Evolutionary conservation across 2,113 vertebrate species (phyloP).

Genomic region (Tachysurus fulvidraco): DNA sequence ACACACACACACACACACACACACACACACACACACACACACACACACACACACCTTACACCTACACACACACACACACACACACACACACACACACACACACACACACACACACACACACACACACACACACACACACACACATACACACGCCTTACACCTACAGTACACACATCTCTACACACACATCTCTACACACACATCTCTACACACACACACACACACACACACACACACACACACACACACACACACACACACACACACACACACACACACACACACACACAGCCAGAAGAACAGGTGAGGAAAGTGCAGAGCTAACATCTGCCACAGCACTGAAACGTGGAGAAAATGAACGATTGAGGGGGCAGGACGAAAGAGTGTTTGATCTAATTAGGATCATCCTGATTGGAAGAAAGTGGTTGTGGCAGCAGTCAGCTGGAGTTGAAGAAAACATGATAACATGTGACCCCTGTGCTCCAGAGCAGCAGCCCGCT

Average conservation of each 20-base stretch:
- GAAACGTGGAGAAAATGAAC: conserved; percentile 41
- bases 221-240: background rate
- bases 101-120: background rate
- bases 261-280: background rate
- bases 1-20: background rate
- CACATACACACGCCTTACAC: background rate
- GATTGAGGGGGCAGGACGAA: conserved; percentile 21
- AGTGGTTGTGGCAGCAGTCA: conserved; percentile 56
- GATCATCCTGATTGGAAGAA: conserved; percentile 50
- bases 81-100: too few species aligned
- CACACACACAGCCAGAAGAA: conserved; percentile 8
- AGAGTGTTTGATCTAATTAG: conserved; percentile 55
- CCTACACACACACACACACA: background rate
- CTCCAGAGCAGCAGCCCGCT: background rate
- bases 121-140: background rate
- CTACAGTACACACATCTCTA: background rate
- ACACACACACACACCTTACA: background rate
- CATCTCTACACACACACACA: background rate
- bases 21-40: background rate
- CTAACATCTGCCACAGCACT: background rate
- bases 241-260: background rate
- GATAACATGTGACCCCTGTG: conserved; percentile 38
- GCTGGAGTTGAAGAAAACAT: conserved; percentile 48
- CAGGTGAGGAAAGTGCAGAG: background rate
- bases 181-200: too few species aligned